phyloP scores from a whole-genome alignment of 2,113 vertebrate species.

The Alaudala cheleensis region DNA sequence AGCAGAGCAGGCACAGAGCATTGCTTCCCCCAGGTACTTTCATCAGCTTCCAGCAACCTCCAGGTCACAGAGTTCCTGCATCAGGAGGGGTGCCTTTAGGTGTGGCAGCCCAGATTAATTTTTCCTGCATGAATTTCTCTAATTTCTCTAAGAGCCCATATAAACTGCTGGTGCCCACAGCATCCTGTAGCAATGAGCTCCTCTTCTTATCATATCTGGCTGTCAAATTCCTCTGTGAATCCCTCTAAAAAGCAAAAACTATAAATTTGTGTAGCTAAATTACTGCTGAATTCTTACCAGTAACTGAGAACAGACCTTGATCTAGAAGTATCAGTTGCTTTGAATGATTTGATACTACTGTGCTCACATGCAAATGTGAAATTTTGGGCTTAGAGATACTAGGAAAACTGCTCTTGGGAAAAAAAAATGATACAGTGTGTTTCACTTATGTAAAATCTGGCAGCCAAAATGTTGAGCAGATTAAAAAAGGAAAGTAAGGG shows the following conservation, averaged over 20 bases:
- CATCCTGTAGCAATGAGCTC: background rate
- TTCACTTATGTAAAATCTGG: background rate
- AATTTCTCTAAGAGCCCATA: background rate
- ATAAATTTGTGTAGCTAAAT: background rate
- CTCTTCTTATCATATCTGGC: background rate
- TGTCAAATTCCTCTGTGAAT: background rate
- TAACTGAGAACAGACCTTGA: background rate
- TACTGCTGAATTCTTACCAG: background rate
- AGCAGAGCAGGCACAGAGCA: background rate
- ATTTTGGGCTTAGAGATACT: background rate
- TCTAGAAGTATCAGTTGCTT: background rate
- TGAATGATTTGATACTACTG: background rate
- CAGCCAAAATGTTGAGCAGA: background rate
- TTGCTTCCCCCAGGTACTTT: background rate
- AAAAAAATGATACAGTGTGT: background rate
- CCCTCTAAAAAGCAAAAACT: background rate
- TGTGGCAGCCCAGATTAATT: background rate
- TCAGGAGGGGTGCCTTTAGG: background rate
- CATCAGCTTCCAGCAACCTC: background rate
- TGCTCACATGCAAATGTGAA: background rate
- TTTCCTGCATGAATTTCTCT: background rate
- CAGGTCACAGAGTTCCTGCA: background rate
- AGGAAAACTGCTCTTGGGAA: background rate
- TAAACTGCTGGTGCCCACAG: background rate
- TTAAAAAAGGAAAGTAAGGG: conserved; percentile 6